These are phyloP conservation scores for Eutolmus rufibarbis DNA, from an alignment of 2,888 invertebrate genomes.

Conservation along the genomic window DNA sequence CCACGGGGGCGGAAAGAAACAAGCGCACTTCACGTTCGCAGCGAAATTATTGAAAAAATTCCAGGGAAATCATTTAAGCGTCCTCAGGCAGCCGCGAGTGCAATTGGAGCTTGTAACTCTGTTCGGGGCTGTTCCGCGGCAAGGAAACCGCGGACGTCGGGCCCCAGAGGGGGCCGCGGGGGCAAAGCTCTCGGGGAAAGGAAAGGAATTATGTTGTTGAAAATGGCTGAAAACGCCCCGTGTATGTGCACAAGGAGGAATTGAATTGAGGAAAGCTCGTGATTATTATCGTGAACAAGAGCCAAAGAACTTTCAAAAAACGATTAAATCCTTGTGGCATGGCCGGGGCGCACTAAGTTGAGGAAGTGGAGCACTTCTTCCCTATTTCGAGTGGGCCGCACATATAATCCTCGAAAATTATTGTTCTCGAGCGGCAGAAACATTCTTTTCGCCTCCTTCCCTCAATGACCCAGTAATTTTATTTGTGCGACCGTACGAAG, in stretches of 20 bases:
- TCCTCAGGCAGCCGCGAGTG: background rate
- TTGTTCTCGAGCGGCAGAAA: background rate
- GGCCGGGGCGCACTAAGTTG: background rate
- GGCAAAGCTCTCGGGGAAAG: slow-evolving; percentile 5
- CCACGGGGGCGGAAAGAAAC: background rate
- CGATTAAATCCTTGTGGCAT: slow-evolving; percentile 26
- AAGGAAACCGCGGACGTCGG: background rate
- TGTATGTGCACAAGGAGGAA: background rate
- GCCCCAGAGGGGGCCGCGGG: background rate
- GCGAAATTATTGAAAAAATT: slow-evolving; percentile 3
- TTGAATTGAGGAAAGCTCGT: slow-evolving; percentile 31
- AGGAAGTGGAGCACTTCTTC: slow-evolving; percentile 29
- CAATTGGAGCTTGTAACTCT: background rate
- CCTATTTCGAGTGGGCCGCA: background rate
- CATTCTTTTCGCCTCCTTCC: background rate
- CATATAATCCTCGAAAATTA: slow-evolving; percentile 31
- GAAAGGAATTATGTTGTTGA: slow-evolving; percentile 38
- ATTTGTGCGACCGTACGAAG: background rate
- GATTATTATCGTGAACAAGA: slow-evolving; percentile 33
- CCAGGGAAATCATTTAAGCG: slow-evolving; percentile 1
- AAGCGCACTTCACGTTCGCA: background rate
- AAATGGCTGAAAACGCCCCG: background rate
- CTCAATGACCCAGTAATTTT: slow-evolving; percentile 34
- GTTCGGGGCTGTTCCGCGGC: background rate
- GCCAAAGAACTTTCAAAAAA: slow-evolving; percentile 30